Conservation (phyloP, 1,140 invertebrate species). For the Drosophila lini region DNA sequence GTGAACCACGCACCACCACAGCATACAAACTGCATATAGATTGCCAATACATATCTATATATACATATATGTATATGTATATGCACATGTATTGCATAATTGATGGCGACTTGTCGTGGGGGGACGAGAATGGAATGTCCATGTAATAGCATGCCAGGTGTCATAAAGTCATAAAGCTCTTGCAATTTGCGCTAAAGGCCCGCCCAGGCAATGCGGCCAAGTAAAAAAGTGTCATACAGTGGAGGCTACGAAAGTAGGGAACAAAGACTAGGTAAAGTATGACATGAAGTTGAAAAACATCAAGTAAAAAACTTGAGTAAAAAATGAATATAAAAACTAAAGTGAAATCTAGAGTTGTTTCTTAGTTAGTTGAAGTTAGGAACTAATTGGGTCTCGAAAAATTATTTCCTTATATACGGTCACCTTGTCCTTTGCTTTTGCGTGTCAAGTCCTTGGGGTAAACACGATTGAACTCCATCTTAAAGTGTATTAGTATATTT, state of each 20-base stretch:
- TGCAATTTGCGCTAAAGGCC: conserved; percentile 30
- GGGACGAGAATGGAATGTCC: conserved; percentile 55
- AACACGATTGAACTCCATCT: background rate
- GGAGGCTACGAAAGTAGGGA: background rate
- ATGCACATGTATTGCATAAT: conserved; percentile 68
- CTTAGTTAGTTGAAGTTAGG: too few relatives aligned
- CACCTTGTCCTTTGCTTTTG: background rate
- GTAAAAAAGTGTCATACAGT: conserved; percentile 22
- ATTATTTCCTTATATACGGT: background rate
- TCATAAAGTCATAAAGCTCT: conserved; percentile 54
- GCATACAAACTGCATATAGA: background rate
- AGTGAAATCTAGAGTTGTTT: too few relatives aligned
- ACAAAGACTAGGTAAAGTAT: too few relatives aligned
- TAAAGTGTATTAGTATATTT: too few relatives aligned
- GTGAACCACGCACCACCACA: conserved; percentile 8
- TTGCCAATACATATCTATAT: conserved; percentile 44
- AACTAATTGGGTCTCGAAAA: background rate
- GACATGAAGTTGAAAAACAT: background rate
- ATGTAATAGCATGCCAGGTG: conserved; percentile 60
- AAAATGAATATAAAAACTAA: too few relatives aligned
- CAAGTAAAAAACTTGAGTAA: background rate
- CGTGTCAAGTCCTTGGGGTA: background rate
- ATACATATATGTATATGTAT: too few relatives aligned
- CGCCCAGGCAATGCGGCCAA: conserved; percentile 14
- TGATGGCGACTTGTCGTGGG: conserved; percentile 33